Evolutionary conservation across 1,140 invertebrate species (phyloP), one percentile per base, ranked within the genome.

Genomic region (Drosophila bocqueti): DNA sequence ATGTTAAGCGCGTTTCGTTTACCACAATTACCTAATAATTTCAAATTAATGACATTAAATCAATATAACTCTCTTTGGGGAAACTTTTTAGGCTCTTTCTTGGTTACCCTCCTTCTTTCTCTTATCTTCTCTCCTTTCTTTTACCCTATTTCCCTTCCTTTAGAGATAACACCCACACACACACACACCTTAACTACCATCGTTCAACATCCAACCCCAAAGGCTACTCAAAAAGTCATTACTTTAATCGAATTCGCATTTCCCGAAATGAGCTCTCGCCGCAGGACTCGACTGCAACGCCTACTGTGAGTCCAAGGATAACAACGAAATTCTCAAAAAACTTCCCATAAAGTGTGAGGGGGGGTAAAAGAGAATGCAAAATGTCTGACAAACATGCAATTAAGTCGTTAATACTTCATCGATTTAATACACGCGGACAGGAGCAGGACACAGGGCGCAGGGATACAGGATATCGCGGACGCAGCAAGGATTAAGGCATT

Each of bases 321-420:
- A 43, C 52, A 59, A 42, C 73, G 34, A 59, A 42, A 75, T 73
- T 87, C 73, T 24, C 24, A 24, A 24, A 24, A 24, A 24, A 24
- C 24, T 24, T 24, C 24, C 73, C 55, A 60, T 29, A 46, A 64
- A 13, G 43, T 13, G 58, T 15, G 29, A 9, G 29, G 29, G 38
- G 13, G 34, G 26, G 21, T 13, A 21, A 24, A 21, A 38, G 60
- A 42, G 58, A 64, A 34, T 45, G 43, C 79, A 76, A 85, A 90
- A 90, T 90, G 85, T 90, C 76, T 76, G 76, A 85, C 86, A 90
- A 90, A 90, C 85, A 90, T 90, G 85, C 85, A 90, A 90, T 90
- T 90, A 90, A 90, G 85, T 90, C 85, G 85, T 90, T 90, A 90
- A 90, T 90, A 90, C 85, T 90, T 90, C 85, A 90, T 90, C 86